These are phyloP conservation scores for Gracilinanus agilis DNA, from an alignment of 2,113 vertebrate genomes.

Conservation along the genomic window DNA sequence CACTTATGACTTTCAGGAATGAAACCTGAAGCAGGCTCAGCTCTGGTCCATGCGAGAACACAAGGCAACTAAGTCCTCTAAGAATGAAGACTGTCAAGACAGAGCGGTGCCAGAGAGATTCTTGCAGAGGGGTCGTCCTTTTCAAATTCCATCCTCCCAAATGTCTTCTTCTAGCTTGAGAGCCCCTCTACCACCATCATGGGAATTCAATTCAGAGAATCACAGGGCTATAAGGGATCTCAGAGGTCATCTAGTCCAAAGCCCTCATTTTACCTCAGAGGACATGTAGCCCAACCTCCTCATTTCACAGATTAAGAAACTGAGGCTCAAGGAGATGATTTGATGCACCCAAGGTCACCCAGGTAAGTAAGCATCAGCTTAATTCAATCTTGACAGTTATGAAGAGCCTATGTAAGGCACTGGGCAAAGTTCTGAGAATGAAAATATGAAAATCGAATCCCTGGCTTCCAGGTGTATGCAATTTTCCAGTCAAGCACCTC, in stretches of 20 bases:
- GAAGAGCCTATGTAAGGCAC: too few species aligned
- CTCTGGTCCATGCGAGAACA: neutral
- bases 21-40: neutral
- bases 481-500: too few species aligned
- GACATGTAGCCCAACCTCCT: neutral
- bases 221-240: neutral
- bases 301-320: too few species aligned
- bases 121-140: neutral
- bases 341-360: too few species aligned
- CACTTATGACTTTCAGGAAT: neutral
- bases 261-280: too few species aligned
- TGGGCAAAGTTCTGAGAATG: too few species aligned
- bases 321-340: too few species aligned
- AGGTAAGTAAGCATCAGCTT: too few species aligned
- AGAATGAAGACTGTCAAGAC: neutral
- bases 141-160: neutral
- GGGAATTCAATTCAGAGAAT: neutral
- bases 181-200: neutral
- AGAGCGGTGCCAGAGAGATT: neutral
- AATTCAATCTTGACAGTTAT: too few species aligned
- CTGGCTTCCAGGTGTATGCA: too few species aligned
- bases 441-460: too few species aligned
- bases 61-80: neutral
- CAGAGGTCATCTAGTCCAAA: neutral
- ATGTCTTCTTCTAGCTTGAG: neutral